Percentiles rank a stretch among this genome's conserved stretches.
These are phyloP conservation scores for Leptobrachium leishanense DNA, from an alignment of 2,113 vertebrate species.

Conservation along the genomic window DNA sequence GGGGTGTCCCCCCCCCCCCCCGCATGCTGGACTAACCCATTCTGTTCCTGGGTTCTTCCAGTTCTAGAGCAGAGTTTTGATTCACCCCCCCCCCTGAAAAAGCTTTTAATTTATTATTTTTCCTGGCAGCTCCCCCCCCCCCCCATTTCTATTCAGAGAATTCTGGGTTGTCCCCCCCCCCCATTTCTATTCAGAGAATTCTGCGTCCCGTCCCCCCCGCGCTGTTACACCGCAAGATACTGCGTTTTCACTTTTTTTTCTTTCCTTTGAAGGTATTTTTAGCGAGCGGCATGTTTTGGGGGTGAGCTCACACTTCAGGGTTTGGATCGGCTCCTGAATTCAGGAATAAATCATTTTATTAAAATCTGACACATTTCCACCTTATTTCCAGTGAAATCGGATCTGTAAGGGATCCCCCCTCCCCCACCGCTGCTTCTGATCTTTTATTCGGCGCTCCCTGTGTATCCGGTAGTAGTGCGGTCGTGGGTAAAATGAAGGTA, in stretches of 20 bases:
- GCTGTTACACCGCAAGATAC: slow-evolving; percentile 39
- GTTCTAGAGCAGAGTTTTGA: too few relatives aligned
- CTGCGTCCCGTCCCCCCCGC: background rate
- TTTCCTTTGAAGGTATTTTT: slow-evolving; percentile 53
- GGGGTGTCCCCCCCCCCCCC: too few relatives aligned
- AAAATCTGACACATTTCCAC: slow-evolving; percentile 17
- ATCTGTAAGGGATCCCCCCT: too few relatives aligned
- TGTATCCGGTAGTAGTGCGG: too few relatives aligned
- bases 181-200: slow-evolving; percentile 21
- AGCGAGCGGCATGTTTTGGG: slow-evolving; percentile 44
- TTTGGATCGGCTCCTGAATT: slow-evolving; percentile 45
- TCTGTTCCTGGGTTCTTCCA: too few relatives aligned
- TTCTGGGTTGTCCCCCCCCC: background rate
- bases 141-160: slow-evolving; percentile 19
- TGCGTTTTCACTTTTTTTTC: background rate
- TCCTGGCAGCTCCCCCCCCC: slow-evolving; percentile 16
- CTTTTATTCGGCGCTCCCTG: too few relatives aligned
- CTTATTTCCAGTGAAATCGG: too few relatives aligned
- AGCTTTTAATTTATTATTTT: slow-evolving; percentile 12
- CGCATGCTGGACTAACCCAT: too few relatives aligned
- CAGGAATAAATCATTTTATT: slow-evolving; percentile 13
- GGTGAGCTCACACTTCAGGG: slow-evolving; percentile 47
- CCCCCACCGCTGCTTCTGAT: too few relatives aligned
- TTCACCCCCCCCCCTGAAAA: too few relatives aligned
- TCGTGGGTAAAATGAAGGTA: too few relatives aligned